Evolutionary conservation across 2,797 vertebrate species (phyloP), one percentile per base, ranked within the genome.

Genomic region (Mormyrus proboscirostris): DNA sequence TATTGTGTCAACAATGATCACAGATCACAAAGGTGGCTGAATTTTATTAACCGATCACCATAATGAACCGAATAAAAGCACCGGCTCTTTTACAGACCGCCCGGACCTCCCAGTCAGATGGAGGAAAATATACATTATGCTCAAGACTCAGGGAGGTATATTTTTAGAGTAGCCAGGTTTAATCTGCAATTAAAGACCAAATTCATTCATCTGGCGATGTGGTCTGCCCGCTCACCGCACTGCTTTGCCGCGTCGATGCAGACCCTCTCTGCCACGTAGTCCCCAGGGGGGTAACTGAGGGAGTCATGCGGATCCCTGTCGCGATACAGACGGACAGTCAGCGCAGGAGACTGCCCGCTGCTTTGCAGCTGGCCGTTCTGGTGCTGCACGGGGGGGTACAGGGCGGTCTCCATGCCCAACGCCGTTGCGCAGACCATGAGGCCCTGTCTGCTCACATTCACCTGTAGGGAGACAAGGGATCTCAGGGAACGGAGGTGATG

Each of bases 191-290:
- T 47, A 49, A 50, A 83, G 14, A n/a, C 14, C 5, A 6, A 83
- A 9, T 3, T 22, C 33, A 47, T 44, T 50, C 19, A 50, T 25
- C 41, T 19, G 0, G 7, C 3, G 19, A 50, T 14, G 3, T 8
- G 14, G 73, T 29, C 85, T 8, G 25, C 85, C 50, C 3, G 95
- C 96, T 95, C 91, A 96, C 96, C 94, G 91, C 95, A 96, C 1
- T 95, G 94, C 83, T 94, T 95, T 89, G 96, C 95, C 88, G 95
- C 95, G 8, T 94, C 92, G 14, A 95, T 93, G 83, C 95, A 95
- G 92, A 96, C 92, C 91, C 96, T 94, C 91, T 96, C 96, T 0
- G 93, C 94, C 82, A 95, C 92, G 59, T 96, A 96, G 88, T 95
- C 92, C 57, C 96, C 96, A n/a, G 95, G 94, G 41, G 95, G 95